phyloP scores from a whole-genome alignment of 2,113 vertebrate species.

The Sorex araneus region DNA sequence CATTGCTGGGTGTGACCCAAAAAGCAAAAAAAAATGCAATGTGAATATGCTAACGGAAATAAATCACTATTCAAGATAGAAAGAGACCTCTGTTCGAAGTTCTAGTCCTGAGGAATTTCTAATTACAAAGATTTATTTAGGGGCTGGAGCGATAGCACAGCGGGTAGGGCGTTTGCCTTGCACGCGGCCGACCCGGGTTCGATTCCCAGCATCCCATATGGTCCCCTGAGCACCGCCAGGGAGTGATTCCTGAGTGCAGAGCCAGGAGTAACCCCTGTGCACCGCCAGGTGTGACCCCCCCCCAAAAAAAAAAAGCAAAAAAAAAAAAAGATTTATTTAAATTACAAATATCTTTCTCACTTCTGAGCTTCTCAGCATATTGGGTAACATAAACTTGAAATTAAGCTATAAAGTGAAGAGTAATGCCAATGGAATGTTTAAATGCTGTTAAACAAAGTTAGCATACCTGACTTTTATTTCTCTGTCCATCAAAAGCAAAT shows the following conservation, averaged over 20 bases:
- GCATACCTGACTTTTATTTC: slow-evolving; percentile 42
- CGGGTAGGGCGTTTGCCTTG: too few relatives aligned
- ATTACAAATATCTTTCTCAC: slow-evolving; percentile 67
- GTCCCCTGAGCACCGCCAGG: too few relatives aligned
- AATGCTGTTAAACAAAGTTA: slow-evolving; percentile 52
- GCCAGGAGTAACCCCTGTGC: too few relatives aligned
- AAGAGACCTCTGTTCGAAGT: slow-evolving; percentile 63
- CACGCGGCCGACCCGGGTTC: too few relatives aligned
- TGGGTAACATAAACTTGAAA: slow-evolving; percentile 66
- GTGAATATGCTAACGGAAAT: neutral
- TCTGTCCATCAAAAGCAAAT: slow-evolving; percentile 44
- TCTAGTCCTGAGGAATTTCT: slow-evolving; percentile 62
- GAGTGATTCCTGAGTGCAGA: too few relatives aligned
- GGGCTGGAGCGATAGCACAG: too few relatives aligned
- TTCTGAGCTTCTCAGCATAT: slow-evolving; percentile 60
- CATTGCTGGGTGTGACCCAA: too few relatives aligned
- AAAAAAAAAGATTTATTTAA: slow-evolving; percentile 73
- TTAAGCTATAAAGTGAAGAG: slow-evolving; percentile 50
- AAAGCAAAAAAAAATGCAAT: slow-evolving; percentile 55
- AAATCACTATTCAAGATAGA: slow-evolving; percentile 69
- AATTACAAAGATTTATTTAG: slow-evolving; percentile 73
- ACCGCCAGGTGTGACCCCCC: too few relatives aligned
- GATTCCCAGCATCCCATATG: too few relatives aligned
- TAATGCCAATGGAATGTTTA: slow-evolving; percentile 61
- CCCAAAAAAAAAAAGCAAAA: too few relatives aligned